Base-by-base conservation (phyloP, 2,888 invertebrate species). In the Drosophila pseudotalamancana region DNA sequence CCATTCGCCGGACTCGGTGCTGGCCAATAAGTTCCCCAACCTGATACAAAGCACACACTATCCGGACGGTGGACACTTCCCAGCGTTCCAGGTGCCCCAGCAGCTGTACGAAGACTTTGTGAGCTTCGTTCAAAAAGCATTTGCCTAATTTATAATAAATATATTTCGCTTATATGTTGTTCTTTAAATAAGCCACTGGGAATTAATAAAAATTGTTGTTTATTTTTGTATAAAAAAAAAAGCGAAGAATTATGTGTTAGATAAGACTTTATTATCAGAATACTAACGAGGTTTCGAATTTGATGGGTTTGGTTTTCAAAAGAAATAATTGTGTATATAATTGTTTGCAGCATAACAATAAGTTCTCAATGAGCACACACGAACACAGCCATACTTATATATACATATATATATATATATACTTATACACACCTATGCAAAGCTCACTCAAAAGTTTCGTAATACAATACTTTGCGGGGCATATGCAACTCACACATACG, bases 61-160 rank as follows among this genome's bases (percentile, higher is more conserved):
- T 14, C 91, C 93, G 0, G 93, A 93, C 2, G 97, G 97, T 2
- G 98, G 98, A 0, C 98, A 98, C 89, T 98, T 97, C 88, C 95
- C 95, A 0, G 96, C 97, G 0, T 93, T 97, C 66, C 96, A 98
- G 89, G 92, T 94, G 62, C 97, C 98, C 0, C 90, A 94, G 40
- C 72, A 94, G 0, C 85, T 98, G 23, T 95, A 95, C 2, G 91
- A 93, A 0, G 97, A 98, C 88, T 90, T 98, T 8, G 93, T 93
- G 83, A 79, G 90, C 1, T 95, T 94, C 32, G 92, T 95, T 0
- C 86, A 90, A 0, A 92, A 92, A 53, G 77, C 71, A 0, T 51
- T 56, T 16, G 32, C 11, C 37, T 55, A 78, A 18, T 18, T 19
- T 12, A 25, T 6, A 29, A 1, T 1, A n/a, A 5, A 6, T n/a